Conservation (phyloP, 1,140 invertebrate species). For the Odontomachus brunneus region DNA sequence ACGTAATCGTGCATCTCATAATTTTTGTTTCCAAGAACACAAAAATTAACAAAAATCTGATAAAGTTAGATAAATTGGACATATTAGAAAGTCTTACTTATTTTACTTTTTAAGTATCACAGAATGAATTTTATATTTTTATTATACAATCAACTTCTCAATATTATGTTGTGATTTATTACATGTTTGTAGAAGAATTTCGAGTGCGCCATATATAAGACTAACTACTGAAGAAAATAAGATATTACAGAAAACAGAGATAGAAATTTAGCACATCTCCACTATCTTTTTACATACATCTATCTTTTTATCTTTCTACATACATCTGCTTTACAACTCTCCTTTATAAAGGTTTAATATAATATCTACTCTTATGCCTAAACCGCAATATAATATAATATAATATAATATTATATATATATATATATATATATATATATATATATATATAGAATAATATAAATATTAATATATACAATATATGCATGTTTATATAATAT, state of each 20-base stretch:
- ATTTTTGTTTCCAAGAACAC: constrained; percentile 7
- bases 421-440: not conserved
- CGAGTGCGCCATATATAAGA: not conserved
- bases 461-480: too few relatives aligned
- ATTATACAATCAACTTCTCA: constrained; percentile 7
- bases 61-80: not conserved
- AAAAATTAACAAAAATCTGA: not conserved
- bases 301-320: too few relatives aligned
- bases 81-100: not conserved
- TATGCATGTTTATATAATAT: too few relatives aligned
- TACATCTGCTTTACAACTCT: not conserved
- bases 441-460: too few relatives aligned
- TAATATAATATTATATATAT: constrained; percentile 4
- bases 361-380: too few relatives aligned
- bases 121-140: constrained; percentile 39
- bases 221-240: not conserved
- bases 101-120: constrained; percentile 35
- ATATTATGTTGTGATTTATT: not conserved
- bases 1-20: not conserved
- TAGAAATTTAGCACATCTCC: too few relatives aligned
- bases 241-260: not conserved
- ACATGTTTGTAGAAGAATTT: not conserved
- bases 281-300: not conserved
- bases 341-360: too few relatives aligned
- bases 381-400: too few relatives aligned